These are phyloP conservation scores for Ferrisia virgata DNA, from an alignment of 2,888 invertebrate genomes.

Conservation along the genomic window DNA sequence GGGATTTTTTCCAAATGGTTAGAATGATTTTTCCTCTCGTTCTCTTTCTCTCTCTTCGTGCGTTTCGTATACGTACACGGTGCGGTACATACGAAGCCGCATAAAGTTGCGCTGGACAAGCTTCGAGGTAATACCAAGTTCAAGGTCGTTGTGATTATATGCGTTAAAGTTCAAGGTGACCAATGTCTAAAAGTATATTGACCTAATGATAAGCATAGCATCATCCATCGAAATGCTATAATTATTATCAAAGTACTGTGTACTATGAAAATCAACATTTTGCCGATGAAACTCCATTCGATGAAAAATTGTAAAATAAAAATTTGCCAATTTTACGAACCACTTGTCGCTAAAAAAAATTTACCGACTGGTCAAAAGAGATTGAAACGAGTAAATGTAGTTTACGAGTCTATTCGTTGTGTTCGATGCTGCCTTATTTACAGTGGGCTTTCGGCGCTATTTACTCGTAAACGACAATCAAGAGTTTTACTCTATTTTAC, in stretches of 20 bases:
- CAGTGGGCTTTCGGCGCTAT: neutral
- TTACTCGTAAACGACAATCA: neutral
- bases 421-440: neutral
- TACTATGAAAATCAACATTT: too few species aligned
- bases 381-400: neutral
- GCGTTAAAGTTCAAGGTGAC: neutral
- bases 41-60: too few species aligned
- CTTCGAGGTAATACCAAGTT: neutral
- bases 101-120: neutral
- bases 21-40: neutral
- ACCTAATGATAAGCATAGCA: neutral
- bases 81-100: neutral
- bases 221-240: too few species aligned
- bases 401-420: neutral
- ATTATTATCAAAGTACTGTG: too few species aligned
- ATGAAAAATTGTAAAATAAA: too few species aligned
- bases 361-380: neutral
- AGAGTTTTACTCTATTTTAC: neutral
- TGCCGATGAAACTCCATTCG: too few species aligned
- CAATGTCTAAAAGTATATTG: neutral
- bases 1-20: neutral
- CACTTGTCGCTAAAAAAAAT: neutral
- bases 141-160: neutral
- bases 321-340: neutral
- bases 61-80: too few species aligned